Evolutionary conservation across 2,797 vertebrate genomes (phyloP).

Genomic region (Prionace glauca): DNA sequence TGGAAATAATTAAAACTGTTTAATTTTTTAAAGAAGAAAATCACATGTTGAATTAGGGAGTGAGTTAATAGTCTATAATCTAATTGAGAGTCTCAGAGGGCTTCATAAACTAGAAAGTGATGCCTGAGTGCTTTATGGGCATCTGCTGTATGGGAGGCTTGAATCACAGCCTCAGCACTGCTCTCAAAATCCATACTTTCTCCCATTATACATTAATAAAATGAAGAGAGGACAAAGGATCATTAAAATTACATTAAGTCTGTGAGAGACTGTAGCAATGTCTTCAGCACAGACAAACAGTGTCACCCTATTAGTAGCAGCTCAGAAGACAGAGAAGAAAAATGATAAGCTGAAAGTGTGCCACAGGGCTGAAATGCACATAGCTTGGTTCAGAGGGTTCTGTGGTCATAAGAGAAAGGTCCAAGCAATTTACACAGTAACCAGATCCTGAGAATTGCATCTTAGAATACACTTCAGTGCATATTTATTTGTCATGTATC

Average conservation of each 20-base stretch:
- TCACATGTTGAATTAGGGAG: neutral
- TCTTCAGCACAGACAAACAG: neutral
- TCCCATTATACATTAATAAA: conserved; percentile 25
- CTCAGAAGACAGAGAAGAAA: neutral
- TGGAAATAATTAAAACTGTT: neutral
- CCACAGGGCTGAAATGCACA: neutral
- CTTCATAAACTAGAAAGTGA: neutral
- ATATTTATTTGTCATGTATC: neutral
- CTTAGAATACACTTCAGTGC: neutral
- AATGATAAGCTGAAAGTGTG: neutral
- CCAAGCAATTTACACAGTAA: neutral
- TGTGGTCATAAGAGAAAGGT: neutral
- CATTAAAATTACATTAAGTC: conserved; percentile 2
- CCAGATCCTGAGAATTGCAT: neutral
- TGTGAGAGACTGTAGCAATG: neutral
- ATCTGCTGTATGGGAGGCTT: conserved; percentile 14
- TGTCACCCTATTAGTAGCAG: neutral
- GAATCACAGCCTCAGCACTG: neutral
- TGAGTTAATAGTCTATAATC: conserved; percentile 13
- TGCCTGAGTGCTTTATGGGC: conserved; percentile 17
- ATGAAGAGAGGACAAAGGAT: conserved; percentile 20
- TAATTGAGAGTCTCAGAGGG: conserved; percentile 26
- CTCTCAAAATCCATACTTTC: neutral
- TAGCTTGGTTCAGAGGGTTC: neutral
- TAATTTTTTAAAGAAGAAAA: neutral